Conservation (phyloP, 2,113 vertebrate species). For the Herpailurus yagouaroundi region DNA sequence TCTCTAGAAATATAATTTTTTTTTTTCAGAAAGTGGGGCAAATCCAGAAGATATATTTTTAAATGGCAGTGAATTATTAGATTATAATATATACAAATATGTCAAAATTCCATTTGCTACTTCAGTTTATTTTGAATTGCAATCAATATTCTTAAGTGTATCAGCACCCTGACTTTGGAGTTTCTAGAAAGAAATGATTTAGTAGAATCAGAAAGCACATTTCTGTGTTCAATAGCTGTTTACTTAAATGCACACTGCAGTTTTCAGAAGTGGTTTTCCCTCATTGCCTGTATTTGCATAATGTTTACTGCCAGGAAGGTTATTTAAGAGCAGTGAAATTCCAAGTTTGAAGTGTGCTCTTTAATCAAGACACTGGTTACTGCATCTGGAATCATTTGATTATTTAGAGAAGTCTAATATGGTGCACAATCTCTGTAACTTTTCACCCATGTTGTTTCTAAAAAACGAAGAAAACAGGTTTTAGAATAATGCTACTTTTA, state of each 20-base stretch:
- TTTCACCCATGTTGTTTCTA: constrained; percentile 54
- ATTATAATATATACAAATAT: not conserved
- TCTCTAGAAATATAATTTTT: not conserved
- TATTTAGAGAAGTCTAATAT: constrained; percentile 71
- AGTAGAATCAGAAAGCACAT: constrained; percentile 55
- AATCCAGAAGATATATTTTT: not conserved
- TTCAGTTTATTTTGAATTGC: not conserved
- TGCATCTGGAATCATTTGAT: constrained; percentile 78
- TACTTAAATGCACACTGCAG: constrained; percentile 62
- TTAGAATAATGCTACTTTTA: constrained; percentile 17
- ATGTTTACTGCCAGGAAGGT: constrained; percentile 79
- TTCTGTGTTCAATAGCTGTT: constrained; percentile 64
- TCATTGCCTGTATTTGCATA: constrained; percentile 76
- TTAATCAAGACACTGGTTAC: constrained; percentile 82
- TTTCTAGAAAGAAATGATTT: constrained; percentile 67
- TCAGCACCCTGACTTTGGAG: not conserved
- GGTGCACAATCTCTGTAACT: constrained; percentile 52
- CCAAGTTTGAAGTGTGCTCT: constrained; percentile 70
- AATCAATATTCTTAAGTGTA: not conserved
- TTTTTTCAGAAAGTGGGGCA: not conserved
- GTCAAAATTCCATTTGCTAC: not conserved
- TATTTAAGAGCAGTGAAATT: constrained; percentile 78
- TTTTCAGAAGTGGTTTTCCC: constrained; percentile 70
- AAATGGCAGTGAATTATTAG: not conserved
- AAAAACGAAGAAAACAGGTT: constrained; percentile 1